These are phyloP conservation scores for Syngnathus scovelli DNA, from an alignment of 2,113 vertebrate species.

Conservation along the genomic window DNA sequence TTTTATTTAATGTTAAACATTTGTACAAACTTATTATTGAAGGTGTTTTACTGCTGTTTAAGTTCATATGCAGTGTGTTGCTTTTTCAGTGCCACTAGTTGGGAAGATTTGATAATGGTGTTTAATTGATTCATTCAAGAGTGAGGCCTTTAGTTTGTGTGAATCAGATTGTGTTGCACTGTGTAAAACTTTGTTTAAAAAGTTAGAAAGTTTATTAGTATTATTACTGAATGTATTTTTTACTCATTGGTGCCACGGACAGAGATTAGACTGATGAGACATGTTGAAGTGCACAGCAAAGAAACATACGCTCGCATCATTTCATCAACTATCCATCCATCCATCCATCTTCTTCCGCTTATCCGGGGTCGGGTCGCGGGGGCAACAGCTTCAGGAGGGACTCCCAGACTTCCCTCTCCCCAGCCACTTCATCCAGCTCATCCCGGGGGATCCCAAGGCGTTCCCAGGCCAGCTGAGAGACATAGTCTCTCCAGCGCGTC, in stretches of 20 bases:
- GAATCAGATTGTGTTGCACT: not conserved
- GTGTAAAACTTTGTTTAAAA: not conserved
- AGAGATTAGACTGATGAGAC: not conserved
- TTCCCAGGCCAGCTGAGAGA: too few relatives aligned
- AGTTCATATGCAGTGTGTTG: slow-evolving; percentile 30
- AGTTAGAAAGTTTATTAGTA: not conserved
- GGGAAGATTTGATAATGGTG: slow-evolving; percentile 26
- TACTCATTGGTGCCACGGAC: not conserved
- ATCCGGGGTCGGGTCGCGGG: too few relatives aligned
- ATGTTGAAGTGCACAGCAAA: not conserved
- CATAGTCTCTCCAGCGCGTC: too few relatives aligned
- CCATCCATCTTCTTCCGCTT: too few relatives aligned
- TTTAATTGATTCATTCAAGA: slow-evolving; percentile 6
- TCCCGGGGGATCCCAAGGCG: too few relatives aligned
- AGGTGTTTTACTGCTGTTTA: slow-evolving; percentile 20
- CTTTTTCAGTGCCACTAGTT: slow-evolving; percentile 29
- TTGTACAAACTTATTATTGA: slow-evolving; percentile 40
- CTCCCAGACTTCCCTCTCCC: too few relatives aligned
- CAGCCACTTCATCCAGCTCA: too few relatives aligned
- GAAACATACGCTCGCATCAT: not conserved
- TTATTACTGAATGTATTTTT: not conserved
- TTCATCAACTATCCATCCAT: not conserved
- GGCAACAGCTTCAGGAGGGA: too few relatives aligned
- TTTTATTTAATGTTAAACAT: slow-evolving; percentile 48
- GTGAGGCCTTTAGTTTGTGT: slow-evolving; percentile 19